Base-by-base conservation (phyloP, 2,797 vertebrate species). In the Centropyge bicolor region DNA sequence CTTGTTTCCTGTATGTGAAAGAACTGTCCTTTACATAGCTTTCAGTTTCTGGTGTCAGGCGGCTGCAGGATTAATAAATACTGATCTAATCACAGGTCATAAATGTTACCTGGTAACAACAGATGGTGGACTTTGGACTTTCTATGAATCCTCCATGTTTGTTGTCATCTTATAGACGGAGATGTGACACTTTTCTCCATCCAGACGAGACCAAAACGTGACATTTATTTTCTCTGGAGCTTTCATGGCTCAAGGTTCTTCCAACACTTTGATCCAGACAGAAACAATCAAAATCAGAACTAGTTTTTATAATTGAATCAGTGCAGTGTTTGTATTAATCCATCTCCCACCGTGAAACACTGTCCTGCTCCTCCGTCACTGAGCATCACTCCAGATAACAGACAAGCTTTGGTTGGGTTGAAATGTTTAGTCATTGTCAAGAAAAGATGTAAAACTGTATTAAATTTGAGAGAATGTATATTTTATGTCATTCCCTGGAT, bases 21-120 rank as follows among this genome's bases (percentile, higher is more conserved):
- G 17, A 43, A 22, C 16, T 17, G 31, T 24, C 16, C 12, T n/a
- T 70, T 17, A 56, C 36, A 27, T n/a, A 31, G 55, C 67, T 66
- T 12, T 61, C 19, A 6, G 38, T 16, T 48, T 5, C n/a, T 12
- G 31, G 48, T 49, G 67, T 46, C 52, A 3, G 22, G 10, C 4
- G 9, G 49, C 51, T 1, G 16, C 48, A 24, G 22, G 11, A 56
- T 41, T 14, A 31, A 68, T 77, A 73, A 77, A 77, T 27, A 48
- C 22, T 12, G 46, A 70, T 65, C 38, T 62, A 62, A 72, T 81
- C 60, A 31, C 38, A 4, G 51, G 41, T 63, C n/a, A 2, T 60
- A 69, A 69, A 69, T 3, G 2, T 13, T 27, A 35, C 45, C 19
- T 17, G 16, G 3, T 60, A 5, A 60, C 22, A 36, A 22, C 3